Percentiles rank a stretch among this genome's conserved stretches.
Conservation (phyloP, 2,797 vertebrate genomes). For the Loris lydekkerianus region DNA sequence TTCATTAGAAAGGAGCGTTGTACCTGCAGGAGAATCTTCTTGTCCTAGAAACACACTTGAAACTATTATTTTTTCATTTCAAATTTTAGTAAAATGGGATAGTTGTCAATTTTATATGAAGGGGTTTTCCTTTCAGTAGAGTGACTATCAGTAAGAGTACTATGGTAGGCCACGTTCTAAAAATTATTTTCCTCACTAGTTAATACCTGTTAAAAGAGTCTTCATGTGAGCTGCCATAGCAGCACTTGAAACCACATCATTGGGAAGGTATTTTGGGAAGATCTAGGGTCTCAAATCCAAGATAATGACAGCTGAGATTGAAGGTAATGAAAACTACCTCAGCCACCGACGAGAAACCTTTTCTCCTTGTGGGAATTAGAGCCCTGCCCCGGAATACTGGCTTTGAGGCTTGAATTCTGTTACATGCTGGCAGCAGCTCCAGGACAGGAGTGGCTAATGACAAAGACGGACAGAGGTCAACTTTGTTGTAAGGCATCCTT, state of each 20-base stretch:
- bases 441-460: background rate
- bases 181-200: background rate
- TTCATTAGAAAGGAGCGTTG: background rate
- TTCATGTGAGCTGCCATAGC: background rate
- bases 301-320: background rate
- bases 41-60: background rate
- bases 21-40: conserved; percentile 6
- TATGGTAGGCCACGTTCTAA: background rate
- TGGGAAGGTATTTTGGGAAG: background rate
- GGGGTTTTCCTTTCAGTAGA: background rate
- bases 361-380: background rate
- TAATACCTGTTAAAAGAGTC: background rate
- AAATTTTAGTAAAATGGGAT: background rate
- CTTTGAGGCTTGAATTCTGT: background rate
- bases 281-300: background rate
- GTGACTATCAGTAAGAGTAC: background rate
- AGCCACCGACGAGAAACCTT: background rate
- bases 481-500: background rate
- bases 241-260: background rate
- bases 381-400: background rate
- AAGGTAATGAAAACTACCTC: background rate
- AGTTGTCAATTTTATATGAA: background rate
- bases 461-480: background rate
- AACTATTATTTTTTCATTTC: conserved; percentile 16
- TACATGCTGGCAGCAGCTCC: background rate